A percentile compares a stretch with the other conserved stretches of the same genome.
These are phyloP conservation scores for Motacilla tschutschensis DNA, from an alignment of 2,113 vertebrate species.

Conservation along the genomic window DNA sequence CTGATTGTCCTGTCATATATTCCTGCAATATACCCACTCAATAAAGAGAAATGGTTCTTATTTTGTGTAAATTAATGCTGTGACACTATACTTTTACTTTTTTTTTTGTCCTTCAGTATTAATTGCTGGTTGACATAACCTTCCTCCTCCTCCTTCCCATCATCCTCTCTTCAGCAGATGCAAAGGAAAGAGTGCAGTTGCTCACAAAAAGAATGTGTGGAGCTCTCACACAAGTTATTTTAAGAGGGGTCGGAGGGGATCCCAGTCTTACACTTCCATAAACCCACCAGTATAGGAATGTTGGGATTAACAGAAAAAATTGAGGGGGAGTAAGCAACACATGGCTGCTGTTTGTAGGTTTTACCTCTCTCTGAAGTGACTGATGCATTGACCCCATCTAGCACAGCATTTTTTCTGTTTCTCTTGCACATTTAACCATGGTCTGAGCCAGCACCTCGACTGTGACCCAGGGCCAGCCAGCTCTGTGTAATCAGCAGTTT, in stretches of 20 bases:
- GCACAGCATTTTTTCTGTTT: not conserved
- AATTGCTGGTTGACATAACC: conserved; percentile 24
- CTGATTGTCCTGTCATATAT: not conserved
- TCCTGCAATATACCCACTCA: not conserved
- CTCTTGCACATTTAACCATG: not conserved
- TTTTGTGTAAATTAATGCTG: conserved; percentile 52
- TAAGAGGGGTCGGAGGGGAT: not conserved
- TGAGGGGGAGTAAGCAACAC: not conserved
- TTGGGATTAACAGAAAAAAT: not conserved
- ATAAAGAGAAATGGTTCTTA: conserved; percentile 26
- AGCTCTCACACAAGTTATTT: not conserved
- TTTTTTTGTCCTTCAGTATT: conserved; percentile 49
- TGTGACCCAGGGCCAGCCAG: not conserved
- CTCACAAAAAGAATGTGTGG: conserved; percentile 11
- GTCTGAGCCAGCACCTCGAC: not conserved
- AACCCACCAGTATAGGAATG: not conserved
- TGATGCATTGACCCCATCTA: not conserved
- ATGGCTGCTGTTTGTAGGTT: not conserved
- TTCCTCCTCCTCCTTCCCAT: not conserved
- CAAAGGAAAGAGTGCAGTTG: conserved; percentile 11
- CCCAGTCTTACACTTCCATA: not conserved
- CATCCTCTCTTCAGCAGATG: not conserved
- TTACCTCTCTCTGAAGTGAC: not conserved
- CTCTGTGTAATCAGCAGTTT: conserved; percentile 9
- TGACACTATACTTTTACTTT: not conserved